phyloP scores from a whole-genome alignment of 1,140 invertebrate genomes.

The Stegodyphus dumicola region DNA sequence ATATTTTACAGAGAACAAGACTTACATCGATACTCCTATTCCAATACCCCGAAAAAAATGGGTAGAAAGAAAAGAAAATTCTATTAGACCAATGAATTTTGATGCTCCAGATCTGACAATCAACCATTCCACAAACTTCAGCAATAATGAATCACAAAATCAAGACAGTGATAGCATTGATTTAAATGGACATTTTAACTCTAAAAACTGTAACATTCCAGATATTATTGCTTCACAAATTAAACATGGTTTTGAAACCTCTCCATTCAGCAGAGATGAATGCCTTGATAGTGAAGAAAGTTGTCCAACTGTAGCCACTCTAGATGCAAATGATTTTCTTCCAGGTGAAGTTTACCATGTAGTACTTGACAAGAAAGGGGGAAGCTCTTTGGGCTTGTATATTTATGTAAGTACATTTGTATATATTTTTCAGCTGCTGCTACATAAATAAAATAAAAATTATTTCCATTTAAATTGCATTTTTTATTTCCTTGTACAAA shows the following conservation, averaged over 20 bases:
- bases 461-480: not conserved
- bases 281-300: not conserved
- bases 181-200: conserved; percentile 3
- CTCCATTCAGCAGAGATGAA: no score
- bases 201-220: conserved; percentile 31
- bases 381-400: conserved; percentile 40
- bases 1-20: no score
- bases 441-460: no score
- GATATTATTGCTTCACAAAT: conserved; percentile 49
- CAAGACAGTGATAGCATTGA: not conserved
- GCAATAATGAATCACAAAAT: not conserved
- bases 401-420: conserved; percentile 31
- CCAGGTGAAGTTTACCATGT: conserved; percentile 54
- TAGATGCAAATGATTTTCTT: conserved; percentile 17
- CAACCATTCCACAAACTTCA: conserved; percentile 20
- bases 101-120: conserved; percentile 44
- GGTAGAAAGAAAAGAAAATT: conserved; percentile 12
- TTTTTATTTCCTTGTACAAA: no score
- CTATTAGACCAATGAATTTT: not conserved
- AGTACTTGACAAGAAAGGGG: conserved; percentile 51
- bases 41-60: conserved; percentile 46
- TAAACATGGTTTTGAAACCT: not conserved
- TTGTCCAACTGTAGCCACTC: not conserved
- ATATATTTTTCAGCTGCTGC: no score
- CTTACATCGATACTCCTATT: conserved; percentile 2